Evolutionary conservation across 2,888 invertebrate species (phyloP), one percentile per base, ranked within the genome.

Genomic region (Trissolcus brochymenae): DNA sequence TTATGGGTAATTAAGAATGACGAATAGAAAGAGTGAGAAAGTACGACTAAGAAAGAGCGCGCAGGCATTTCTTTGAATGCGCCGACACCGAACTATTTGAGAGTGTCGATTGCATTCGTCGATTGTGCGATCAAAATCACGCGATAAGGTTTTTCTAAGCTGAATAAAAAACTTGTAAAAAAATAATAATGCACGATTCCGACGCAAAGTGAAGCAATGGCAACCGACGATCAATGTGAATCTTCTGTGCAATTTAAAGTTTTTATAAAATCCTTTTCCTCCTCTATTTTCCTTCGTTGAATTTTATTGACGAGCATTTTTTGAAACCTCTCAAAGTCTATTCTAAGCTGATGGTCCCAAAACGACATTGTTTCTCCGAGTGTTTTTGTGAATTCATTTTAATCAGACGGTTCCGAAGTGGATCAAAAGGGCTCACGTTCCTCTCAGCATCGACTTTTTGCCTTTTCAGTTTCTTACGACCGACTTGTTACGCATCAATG

Each of bases 1-100:
- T 81, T 80, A 81, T 79, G 79, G 79, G 75, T 81, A 81, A 84
- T 83, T 81, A 83, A 84, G 81, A 80, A 80, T 80, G 81, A 82
- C 78, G 79, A 74, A 80, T 80, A 65, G 79, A 72, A 56, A 56
- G 72, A 72, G 64, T n/a, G 61, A 49, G 72, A 64, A 67, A 59
- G 61, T 29, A 4, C 21, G 59, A 51, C 57, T 55, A 66, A 79
- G 75, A 78, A 73, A 55, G 50, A 66, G 56, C 54, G 71, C 59
- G 50, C 43, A 55, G 61, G 60, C 55, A 67, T 71, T 66, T 53
- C 80, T 83, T 81, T 81, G 82, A 82, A 59, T 73, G 46, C 40
- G 79, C 81, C 80, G 81, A 76, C 75, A 66, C 25, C 25, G 25
- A 25, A 25, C 66, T 54, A 60, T 51, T 51, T 57, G 62, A 60